Evolutionary conservation across 1,140 invertebrate species (phyloP), one percentile per base, ranked within the genome.

Genomic region (Pristionchus pacificus): DNA sequence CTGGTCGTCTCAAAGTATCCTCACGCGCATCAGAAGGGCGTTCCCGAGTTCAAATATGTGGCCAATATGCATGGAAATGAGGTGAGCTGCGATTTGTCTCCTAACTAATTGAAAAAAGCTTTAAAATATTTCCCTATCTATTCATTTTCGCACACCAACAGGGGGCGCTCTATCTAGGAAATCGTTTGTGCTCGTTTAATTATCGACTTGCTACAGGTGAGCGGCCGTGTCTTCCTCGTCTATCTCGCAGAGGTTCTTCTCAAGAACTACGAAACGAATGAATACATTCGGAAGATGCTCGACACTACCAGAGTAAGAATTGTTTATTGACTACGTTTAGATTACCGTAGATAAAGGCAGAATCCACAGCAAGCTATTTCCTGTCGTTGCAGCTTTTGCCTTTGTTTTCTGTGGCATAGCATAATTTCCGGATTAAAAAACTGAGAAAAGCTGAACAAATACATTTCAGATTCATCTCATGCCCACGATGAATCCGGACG

Each of bases 1-100:
- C 81, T 98, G 71, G 92, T 97, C 84, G 89, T 98, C 19, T 90
- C 91, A 0, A 89, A 88, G 75, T 88, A 91, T 76, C 93, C 95
- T 13, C 91, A 92, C 1, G 80, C 86, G 60, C 95, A 97, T 86
- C 88, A 91, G 79, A 88, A 89, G 64, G 91, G 92, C 91, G 87
- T 91, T 71, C 92, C 92, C 0, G 92, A 93, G 85, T 91, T 96
- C 77, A 96, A 95, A 84, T 94, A 93, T 83, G 87, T 96, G 29
- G 93, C 88, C 0, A 97, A 96, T 83, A 96, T 97, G 92, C 93
- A 97, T 83, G 93, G 93, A n/a, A 95, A 97, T 85, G 93, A 97
- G 87, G 91, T 76, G 25, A 72, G 68, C 31, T 66, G n/a, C 27
- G 28, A 24, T 29, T 60, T 24, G 60, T 29, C 28, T 60, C 27